Evolutionary conservation across 2,888 invertebrate species (phyloP).

Genomic region (Cephus runcator): DNA sequence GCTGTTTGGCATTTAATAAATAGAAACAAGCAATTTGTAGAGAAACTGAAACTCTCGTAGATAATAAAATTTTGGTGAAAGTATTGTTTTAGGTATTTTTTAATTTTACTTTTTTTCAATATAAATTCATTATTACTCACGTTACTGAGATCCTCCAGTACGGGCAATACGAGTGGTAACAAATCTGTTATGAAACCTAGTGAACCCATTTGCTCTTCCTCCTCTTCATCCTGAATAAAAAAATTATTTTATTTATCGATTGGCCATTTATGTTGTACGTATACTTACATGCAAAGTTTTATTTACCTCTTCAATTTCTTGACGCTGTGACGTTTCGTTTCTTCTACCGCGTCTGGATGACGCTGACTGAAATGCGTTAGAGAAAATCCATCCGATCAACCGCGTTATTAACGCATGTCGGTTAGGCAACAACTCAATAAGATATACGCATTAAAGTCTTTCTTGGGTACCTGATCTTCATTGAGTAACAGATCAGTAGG

Average conservation of each 20-base stretch:
- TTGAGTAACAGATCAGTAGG: constrained; percentile 37
- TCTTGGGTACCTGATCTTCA: constrained; percentile 23
- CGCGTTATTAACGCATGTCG: not conserved
- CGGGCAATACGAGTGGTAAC: constrained; percentile 53
- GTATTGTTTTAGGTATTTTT: not conserved
- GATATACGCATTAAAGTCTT: not conserved
- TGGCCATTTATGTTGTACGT: not conserved
- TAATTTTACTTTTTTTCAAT: not conserved
- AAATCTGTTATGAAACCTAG: constrained; percentile 52
- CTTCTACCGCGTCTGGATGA: constrained; percentile 26
- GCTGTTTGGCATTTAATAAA: not conserved
- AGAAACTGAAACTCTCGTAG: not conserved
- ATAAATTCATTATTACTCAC: constrained; percentile 38
- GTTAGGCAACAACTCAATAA: not conserved
- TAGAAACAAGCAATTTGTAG: not conserved
- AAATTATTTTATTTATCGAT: not conserved
- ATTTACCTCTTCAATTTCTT: constrained; percentile 35
- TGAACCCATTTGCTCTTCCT: constrained; percentile 47
- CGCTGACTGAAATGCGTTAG: not conserved
- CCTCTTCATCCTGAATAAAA: constrained; percentile 25
- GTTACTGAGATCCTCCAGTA: constrained; percentile 60
- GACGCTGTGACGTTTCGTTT: constrained; percentile 36
- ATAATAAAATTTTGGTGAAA: not conserved
- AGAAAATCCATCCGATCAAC: not conserved
- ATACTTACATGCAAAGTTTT: not conserved